Evolutionary conservation across 2,113 vertebrate species (phyloP), one percentile per base, ranked within the genome.

Genomic region (Rhinogobius similis): DNA sequence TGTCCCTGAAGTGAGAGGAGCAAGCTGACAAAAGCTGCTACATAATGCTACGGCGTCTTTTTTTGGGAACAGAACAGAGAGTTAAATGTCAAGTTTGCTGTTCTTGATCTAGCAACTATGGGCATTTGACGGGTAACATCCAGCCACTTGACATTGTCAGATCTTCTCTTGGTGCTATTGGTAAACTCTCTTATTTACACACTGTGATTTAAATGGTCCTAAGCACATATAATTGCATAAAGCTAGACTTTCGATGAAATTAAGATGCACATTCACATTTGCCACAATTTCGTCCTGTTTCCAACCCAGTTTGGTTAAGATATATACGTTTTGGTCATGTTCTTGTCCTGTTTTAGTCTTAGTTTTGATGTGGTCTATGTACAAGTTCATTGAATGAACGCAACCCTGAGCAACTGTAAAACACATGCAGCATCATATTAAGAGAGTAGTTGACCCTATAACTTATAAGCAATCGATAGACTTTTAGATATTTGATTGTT

Each of bases 1-100:
- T 90, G 91, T 84, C 65, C 68, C 73, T 81, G 69, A 68, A 69
- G 65, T 78, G 56, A 59, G 48, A 80, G 63, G 72, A 78, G 72
- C 75, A 66, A 72, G 73, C 82, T 65, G 74, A 80, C 77, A 43
- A 58, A n/a, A 36, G 66, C 62, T 72, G 65, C 65, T 77, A 68
- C 68, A 75, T 78, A 82, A 74, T 81, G 72, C 82, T 69, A 62
- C 26, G 68, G 76, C 78, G 18, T n/a, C 6, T 0, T 61, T 4
- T 32, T 36, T 70, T 65, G 7, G 32, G 69, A 55, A 32, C 67
- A 68, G 61, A 23, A 0, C 29, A 67, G 50, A 79, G 55, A 82
- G 18, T 70, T 77, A 26, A 69, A 78, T 39, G 46, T 56, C 43
- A 70, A 62, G 48, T 74, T 78, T 76, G 71, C 24, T 13, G 3